Evolutionary conservation across 1,140 invertebrate genomes (phyloP).

Genomic region (Mactra quadrangularis): DNA sequence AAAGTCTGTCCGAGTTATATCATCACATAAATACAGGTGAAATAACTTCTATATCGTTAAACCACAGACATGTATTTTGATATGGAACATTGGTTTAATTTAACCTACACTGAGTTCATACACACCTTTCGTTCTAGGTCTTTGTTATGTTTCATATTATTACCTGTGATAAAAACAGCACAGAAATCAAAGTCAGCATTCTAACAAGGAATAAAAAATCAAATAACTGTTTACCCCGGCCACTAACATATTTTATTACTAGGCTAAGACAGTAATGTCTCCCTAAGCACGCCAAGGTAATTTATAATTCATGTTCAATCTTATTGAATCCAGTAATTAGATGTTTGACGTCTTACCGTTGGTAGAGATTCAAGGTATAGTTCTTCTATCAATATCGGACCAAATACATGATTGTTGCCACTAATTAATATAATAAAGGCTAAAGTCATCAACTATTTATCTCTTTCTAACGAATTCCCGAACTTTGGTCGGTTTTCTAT

Average conservation of each 20-base stretch:
- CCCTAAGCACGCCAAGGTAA: constrained; percentile 29
- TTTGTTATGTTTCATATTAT: no score
- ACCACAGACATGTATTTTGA: no score
- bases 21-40: no score
- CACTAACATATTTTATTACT: constrained; percentile 36
- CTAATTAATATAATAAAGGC: constrained; percentile 58
- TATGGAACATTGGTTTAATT: no score
- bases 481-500: constrained; percentile 32
- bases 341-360: constrained; percentile 31
- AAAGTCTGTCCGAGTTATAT: no score
- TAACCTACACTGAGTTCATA: no score
- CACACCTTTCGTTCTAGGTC: no score
- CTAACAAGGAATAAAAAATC: no score
- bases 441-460: constrained; percentile 48
- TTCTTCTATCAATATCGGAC: not conserved
- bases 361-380: not conserved
- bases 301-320: constrained; percentile 43
- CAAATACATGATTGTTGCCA: not conserved
- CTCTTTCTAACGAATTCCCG: constrained; percentile 14
- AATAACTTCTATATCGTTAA: no score
- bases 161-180: no score
- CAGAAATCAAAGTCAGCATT: no score
- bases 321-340: constrained; percentile 36
- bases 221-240: no score
- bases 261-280: not conserved